These are phyloP conservation scores for Ceyx margarethae DNA, from an alignment of 2,113 vertebrate species.

Conservation along the genomic window DNA sequence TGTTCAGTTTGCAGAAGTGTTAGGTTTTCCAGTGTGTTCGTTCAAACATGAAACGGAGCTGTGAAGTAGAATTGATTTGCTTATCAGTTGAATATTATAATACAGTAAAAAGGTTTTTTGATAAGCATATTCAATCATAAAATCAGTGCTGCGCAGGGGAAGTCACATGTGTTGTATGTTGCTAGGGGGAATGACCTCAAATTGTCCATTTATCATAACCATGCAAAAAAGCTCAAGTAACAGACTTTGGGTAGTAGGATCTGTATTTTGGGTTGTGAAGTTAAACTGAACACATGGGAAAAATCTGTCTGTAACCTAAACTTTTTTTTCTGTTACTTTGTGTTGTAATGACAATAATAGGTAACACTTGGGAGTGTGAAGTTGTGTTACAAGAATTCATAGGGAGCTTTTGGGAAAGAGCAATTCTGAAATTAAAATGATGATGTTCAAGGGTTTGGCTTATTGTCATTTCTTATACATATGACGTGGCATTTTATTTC, in stretches of 20 bases:
- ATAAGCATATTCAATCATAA: constrained; percentile 21
- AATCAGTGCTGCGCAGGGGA: neutral
- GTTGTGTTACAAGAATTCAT: neutral
- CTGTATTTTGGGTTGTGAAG: constrained; percentile 50
- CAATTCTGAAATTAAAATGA: neutral
- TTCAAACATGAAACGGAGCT: neutral
- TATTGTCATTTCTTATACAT: neutral
- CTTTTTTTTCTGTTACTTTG: neutral
- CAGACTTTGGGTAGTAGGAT: constrained; percentile 41
- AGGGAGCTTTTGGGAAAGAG: neutral
- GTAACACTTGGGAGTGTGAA: neutral
- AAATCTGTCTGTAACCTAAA: neutral
- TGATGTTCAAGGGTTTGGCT: neutral
- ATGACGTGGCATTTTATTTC: neutral
- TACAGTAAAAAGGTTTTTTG: neutral
- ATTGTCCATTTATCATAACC: constrained; percentile 28
- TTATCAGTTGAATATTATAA: constrained; percentile 15
- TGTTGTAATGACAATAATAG: neutral
- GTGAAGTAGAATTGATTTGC: neutral
- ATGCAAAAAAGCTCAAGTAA: constrained; percentile 41
- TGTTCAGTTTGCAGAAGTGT: neutral
- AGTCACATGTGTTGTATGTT: constrained; percentile 37
- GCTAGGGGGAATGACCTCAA: constrained; percentile 46
- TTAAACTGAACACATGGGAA: neutral
- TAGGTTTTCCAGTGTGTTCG: neutral